These are phyloP conservation scores for Psilopsiagon aymara DNA, from an alignment of 2,113 vertebrate genomes.

Conservation along the genomic window DNA sequence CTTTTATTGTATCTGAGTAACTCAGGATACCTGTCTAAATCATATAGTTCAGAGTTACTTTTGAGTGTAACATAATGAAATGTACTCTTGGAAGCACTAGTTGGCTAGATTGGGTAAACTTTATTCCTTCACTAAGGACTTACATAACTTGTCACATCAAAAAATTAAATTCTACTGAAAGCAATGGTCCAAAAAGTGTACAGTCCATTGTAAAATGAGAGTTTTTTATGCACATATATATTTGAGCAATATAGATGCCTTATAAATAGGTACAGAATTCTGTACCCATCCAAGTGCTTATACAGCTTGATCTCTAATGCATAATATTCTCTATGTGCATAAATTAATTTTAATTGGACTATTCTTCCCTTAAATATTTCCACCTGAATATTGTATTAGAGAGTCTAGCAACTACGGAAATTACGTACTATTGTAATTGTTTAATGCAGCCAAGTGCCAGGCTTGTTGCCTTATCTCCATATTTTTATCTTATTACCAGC, in stretches of 20 bases:
- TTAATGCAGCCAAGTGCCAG: background rate
- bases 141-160: background rate
- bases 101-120: background rate
- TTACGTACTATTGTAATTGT: background rate
- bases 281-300: background rate
- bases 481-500: background rate
- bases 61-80: background rate
- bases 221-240: background rate
- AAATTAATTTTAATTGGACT: background rate
- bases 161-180: background rate
- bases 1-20: background rate
- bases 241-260: background rate
- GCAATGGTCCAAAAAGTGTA: background rate
- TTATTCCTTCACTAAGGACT: background rate
- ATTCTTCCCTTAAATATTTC: background rate
- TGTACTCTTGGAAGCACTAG: background rate
- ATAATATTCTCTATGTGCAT: background rate
- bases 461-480: background rate
- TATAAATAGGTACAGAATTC: background rate
- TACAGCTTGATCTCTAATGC: background rate
- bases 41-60: background rate
- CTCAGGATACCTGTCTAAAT: background rate
- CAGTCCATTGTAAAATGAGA: background rate
- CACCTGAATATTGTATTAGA: background rate
- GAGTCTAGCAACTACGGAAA: background rate